Conservation (phyloP, 92 coral and sea anemone genomes). For the Palythoa caribaeorum region DNA sequence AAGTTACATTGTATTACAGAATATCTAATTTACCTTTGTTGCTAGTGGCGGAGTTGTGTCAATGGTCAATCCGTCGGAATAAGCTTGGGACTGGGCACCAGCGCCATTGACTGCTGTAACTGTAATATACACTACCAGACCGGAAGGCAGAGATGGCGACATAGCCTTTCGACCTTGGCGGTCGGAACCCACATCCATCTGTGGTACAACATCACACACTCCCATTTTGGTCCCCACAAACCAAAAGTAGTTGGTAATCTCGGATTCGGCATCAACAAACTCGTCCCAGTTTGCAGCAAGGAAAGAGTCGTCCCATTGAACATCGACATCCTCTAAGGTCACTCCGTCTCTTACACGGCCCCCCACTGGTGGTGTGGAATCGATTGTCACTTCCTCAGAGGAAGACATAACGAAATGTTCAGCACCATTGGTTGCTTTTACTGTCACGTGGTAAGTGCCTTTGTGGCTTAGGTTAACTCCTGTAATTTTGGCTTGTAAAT, state of each 20-base stretch:
- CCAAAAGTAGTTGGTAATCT: conserved; percentile 68
- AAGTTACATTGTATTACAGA: background rate
- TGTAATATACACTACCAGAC: conserved; percentile 71
- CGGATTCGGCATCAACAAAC: conserved; percentile 82
- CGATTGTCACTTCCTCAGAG: conserved; percentile 73
- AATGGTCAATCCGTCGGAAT: conserved; percentile 78
- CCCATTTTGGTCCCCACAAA: conserved; percentile 89
- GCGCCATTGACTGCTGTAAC: conserved; percentile 77
- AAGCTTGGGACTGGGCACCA: conserved; percentile 58
- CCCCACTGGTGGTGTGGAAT: conserved; percentile 76
- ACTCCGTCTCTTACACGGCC: conserved; percentile 78
- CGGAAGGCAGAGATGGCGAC: conserved; percentile 64
- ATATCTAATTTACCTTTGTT: conserved; percentile 61
- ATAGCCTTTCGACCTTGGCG: conserved; percentile 48
- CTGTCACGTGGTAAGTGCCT: conserved; percentile 66
- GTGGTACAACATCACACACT: conserved; percentile 79
- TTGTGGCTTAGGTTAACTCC: conserved; percentile 74
- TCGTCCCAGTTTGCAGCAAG: conserved; percentile 90
- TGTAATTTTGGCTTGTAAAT: conserved; percentile 47
- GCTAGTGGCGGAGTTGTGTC: conserved; percentile 79
- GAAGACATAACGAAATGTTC: conserved; percentile 67
- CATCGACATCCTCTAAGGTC: conserved; percentile 62
- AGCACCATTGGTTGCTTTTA: conserved; percentile 80
- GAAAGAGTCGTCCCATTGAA: conserved; percentile 66
- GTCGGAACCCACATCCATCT: conserved; percentile 57